A percentile compares a stretch with the other conserved stretches of the same genome.
phyloP scores from a whole-genome alignment of 2,113 vertebrate species.

The Thamnophis sirtalis region DNA sequence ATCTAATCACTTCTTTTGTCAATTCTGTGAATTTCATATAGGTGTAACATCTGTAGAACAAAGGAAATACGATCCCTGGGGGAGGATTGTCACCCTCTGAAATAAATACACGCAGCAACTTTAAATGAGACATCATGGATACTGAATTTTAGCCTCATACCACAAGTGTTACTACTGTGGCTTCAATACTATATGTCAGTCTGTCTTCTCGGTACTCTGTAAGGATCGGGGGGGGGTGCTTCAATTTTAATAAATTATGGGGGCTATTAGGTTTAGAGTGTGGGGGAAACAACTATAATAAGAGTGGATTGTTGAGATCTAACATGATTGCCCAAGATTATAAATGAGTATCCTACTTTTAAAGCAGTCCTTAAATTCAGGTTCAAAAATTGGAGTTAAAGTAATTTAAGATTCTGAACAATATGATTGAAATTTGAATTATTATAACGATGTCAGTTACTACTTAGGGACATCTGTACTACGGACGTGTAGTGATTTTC shows the following conservation, averaged over 20 bases:
- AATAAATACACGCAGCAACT: neutral
- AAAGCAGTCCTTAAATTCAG: neutral
- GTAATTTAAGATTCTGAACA: neutral
- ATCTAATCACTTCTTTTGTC: neutral
- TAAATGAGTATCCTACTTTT: neutral
- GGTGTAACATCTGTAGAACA: neutral
- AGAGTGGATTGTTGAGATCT: neutral
- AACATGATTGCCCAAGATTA: neutral
- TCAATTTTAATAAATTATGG: neutral
- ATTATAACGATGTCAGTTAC: neutral
- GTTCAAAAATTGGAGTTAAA: neutral
- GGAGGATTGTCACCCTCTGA: too few relatives aligned
- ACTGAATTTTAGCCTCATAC: neutral
- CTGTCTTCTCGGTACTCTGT: neutral
- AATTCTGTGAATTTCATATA: neutral
- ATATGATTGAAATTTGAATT: neutral
- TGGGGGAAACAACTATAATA: neutral
- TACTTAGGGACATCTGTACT: neutral
- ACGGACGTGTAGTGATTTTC: neutral
- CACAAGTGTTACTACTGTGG: neutral
- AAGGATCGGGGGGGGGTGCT: too few relatives aligned
- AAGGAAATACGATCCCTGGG: neutral
- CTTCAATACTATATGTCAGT: neutral
- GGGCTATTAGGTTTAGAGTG: neutral
- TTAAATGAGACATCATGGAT: neutral